phyloP scores from a whole-genome alignment of 2,797 vertebrate genomes.

The Oreonectes daqikongensis region DNA sequence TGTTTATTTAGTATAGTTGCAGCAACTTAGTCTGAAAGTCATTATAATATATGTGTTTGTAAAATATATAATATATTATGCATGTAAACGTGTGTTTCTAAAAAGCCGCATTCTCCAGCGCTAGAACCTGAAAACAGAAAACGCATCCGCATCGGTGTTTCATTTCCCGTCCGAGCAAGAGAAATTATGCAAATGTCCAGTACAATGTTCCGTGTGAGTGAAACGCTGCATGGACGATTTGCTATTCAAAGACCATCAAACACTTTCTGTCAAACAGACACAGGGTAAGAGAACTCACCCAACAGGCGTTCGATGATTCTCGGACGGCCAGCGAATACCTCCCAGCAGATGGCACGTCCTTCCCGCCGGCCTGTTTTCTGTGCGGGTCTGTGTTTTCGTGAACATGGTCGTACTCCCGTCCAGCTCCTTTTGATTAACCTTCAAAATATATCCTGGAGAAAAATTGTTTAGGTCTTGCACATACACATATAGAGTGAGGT shows the following conservation, averaged over 20 bases:
- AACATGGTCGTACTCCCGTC: constrained; percentile 1
- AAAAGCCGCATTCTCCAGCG: neutral
- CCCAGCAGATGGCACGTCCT: constrained; percentile 36
- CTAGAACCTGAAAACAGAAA: neutral
- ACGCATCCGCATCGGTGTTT: neutral
- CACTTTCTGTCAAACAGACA: constrained; percentile 4
- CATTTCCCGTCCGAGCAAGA: constrained; percentile 34
- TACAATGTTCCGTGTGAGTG: constrained; percentile 50
- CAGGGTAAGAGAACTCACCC: constrained; percentile 3
- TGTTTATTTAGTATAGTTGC: neutral
- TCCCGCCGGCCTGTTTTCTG: constrained; percentile 21
- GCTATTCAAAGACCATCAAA: constrained; percentile 36
- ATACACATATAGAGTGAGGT: constrained; percentile 17
- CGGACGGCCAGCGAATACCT: neutral
- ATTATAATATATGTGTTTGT: neutral
- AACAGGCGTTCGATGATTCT: constrained; percentile 4
- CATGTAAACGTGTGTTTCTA: neutral
- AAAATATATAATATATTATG: too few relatives aligned
- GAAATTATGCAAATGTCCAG: constrained; percentile 57
- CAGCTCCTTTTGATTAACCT: constrained; percentile 34
- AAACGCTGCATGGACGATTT: constrained; percentile 25
- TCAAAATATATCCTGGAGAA: constrained; percentile 36
- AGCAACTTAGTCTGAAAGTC: neutral
- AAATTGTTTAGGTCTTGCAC: constrained; percentile 2
- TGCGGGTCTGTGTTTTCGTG: neutral